Percentiles rank a stretch among this genome's conserved stretches.
Conservation (phyloP, 1,140 invertebrate genomes). For the Psilanteris sp. region DNA sequence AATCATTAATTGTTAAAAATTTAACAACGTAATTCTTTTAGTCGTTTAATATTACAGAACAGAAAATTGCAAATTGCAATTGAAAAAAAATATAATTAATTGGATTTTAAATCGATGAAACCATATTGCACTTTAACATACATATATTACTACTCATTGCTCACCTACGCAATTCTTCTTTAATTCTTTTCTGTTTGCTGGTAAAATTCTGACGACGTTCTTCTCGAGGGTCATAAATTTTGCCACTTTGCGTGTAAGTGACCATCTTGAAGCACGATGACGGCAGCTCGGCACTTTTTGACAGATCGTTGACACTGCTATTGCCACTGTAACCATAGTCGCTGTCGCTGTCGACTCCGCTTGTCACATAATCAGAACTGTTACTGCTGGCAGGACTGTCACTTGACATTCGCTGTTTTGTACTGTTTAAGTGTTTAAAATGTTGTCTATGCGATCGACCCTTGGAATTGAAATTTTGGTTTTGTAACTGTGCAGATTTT, state of each 20-base stretch:
- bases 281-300: constrained; percentile 30
- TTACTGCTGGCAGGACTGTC: constrained; percentile 79
- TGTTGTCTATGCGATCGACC: neutral
- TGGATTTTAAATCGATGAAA: no score
- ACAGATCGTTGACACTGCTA: constrained; percentile 69
- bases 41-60: no score
- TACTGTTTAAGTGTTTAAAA: neutral
- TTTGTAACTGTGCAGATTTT: neutral
- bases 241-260: constrained; percentile 64
- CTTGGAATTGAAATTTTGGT: neutral
- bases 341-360: constrained; percentile 80
- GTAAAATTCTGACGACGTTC: constrained; percentile 56
- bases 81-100: no score
- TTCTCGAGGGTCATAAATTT: constrained; percentile 64
- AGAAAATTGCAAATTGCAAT: no score
- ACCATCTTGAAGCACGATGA: constrained; percentile 70
- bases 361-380: constrained; percentile 82
- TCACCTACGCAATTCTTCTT: constrained; percentile 69
- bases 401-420: constrained; percentile 23
- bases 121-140: no score
- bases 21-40: no score
- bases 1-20: no score
- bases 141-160: no score
- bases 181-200: constrained; percentile 77
- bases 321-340: constrained; percentile 81